Evolutionary conservation across 2,797 vertebrate species (phyloP), one percentile per base, ranked within the genome.

Genomic region (Sarcophilus harrisii): DNA sequence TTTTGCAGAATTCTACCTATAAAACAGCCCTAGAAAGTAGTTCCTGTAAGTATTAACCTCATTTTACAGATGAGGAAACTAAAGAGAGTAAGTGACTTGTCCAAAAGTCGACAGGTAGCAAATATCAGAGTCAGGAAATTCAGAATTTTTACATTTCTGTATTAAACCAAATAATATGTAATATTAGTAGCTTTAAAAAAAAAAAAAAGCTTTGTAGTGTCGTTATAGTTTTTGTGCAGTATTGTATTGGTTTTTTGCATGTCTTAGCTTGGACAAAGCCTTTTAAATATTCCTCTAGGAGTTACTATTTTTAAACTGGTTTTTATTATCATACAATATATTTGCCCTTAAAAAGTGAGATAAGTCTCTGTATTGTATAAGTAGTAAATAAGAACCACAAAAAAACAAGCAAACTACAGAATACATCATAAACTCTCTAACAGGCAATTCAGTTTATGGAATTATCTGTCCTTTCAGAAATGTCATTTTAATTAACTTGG

Each of bases 391-490:
- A 90, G 95, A 92, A 93, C 62, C 32, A 91, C 55, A 52, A 57
- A 38, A 93, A 45, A 49, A 58, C 45, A 81, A 91, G 94, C 95
- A 95, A 93, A 66, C 95, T 81, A 0, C 1, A 95, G 91, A 93
- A n/a, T 96, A 57, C n/a, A 14, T 93, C 73, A 0, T 95, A 94
- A 93, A 49, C 95, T 95, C 95, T 95, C 14, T 92, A 96, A 91
- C 96, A 98, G 97, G 95, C 97, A 97, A 95, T 97, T 97, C 96
- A 96, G 96, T 97, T 98, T 97, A 5, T 0, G 95, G 97, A 97
- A 98, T 98, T 98, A 98, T 95, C 96, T 98, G 90, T 98, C 91
- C 96, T 98, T 98, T 93, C 93, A 98, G 92, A 98, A 98, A 97
- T 96, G 97, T 91, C 93, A 96, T 97, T 98, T 98, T 98, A 98